Evolutionary conservation across 2,888 invertebrate species (phyloP), one percentile per base, ranked within the genome.

Genomic region (Taphrorychus bicolor): DNA sequence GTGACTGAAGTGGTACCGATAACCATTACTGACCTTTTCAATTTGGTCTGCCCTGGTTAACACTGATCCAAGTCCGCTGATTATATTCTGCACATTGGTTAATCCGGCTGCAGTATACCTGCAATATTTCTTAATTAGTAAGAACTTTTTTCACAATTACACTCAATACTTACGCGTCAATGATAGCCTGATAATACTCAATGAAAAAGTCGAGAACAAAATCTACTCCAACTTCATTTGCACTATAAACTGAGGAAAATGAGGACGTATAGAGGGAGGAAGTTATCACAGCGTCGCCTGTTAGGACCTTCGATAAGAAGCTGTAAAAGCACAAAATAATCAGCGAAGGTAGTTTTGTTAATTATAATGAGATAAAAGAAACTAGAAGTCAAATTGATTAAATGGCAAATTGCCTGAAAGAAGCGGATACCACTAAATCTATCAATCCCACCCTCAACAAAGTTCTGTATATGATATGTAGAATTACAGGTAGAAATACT

Each of bases 161-260:
- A 16, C 1, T 18, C 14, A 7, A 40, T 5, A 58, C 58, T 22
- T 45, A 58, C 58, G 16, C 3, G 21, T 58, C 48, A 11, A 58
- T 48, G 5, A 57, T 57, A 9, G 14, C 42, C 21, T 19, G 69
- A 54, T 83, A 82, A 24, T 85, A 78, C 0, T 75, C 66, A 0
- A 76, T 70, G 0, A 89, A 74, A 75, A 88, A 89, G 1, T 83
- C 79, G 3, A 87, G 77, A 5, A 85, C 85, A 0, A 82, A 66
- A 3, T 80, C 64, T 0, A 87, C 82, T 53, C 88, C 88, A 69
- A 82, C 82, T 52, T 60, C 60, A 18, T 60, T 60, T n/a, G 21
- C 60, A 11, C 16, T 51, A n/a, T 66, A 59, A 3, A 73, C 70
- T 0, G 70, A 59, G 5, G 61, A 22, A 21, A 71, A 71, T 21